These are phyloP conservation scores for Meteorus cinctellus DNA, from an alignment of 2,888 invertebrate species.

Conservation along the genomic window DNA sequence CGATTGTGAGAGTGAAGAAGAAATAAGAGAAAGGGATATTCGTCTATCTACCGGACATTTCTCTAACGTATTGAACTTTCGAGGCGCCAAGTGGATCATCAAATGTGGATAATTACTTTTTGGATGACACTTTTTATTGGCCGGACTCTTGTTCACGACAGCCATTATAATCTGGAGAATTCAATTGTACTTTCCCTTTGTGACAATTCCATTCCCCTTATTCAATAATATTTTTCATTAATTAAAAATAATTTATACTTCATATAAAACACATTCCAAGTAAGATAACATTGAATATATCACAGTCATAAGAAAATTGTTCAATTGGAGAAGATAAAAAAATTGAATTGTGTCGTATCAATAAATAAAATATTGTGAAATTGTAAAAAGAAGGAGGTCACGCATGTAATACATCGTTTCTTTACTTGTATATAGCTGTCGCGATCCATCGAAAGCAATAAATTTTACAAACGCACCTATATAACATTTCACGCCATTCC, in stretches of 20 bases:
- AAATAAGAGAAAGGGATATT: conserved; percentile 24
- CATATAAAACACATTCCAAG: not conserved
- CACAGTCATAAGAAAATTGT: not conserved
- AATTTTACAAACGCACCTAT: conserved; percentile 59
- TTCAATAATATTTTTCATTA: not conserved
- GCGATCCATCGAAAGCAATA: conserved; percentile 68
- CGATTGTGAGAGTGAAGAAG: not conserved
- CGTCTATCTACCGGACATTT: conserved; percentile 42
- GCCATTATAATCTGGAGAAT: not conserved
- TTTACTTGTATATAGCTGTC: conserved; percentile 61
- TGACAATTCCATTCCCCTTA: not conserved
- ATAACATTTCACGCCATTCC: not conserved
- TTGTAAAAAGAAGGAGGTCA: conserved; percentile 10
- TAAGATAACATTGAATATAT: no score
- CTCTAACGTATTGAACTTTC: conserved; percentile 42
- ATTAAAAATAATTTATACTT: not conserved
- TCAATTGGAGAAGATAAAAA: not conserved
- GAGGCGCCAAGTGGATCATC: conserved; percentile 62
- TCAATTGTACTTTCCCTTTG: not conserved
- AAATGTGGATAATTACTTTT: conserved; percentile 58
- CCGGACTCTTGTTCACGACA: not conserved
- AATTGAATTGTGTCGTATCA: not conserved
- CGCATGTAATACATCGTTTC: not conserved
- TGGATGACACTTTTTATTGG: conserved; percentile 53
- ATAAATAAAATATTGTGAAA: conserved; percentile 19